A percentile compares a stretch with the other conserved stretches of the same genome.
These are phyloP conservation scores for Toxotes jaculatrix DNA, from an alignment of 2,113 vertebrate genomes.

Conservation along the genomic window DNA sequence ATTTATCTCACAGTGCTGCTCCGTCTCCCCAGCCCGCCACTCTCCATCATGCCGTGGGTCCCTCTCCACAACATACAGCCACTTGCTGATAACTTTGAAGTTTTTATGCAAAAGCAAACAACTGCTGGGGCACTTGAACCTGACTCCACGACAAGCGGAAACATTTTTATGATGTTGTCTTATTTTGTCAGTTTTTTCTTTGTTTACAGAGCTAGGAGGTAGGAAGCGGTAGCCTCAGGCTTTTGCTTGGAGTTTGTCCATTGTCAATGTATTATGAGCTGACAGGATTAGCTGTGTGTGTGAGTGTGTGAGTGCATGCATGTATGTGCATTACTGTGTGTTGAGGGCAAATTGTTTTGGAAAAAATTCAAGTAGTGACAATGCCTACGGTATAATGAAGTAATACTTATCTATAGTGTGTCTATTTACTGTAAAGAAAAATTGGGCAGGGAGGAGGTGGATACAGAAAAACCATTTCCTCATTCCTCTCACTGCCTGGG, in stretches of 20 bases:
- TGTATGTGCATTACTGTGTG: constrained; percentile 36
- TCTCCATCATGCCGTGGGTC: constrained; percentile 44
- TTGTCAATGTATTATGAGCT: constrained; percentile 52
- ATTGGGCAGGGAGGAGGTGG: constrained; percentile 79
- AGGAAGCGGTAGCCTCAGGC: constrained; percentile 47
- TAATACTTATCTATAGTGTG: constrained; percentile 43
- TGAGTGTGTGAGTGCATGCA: constrained; percentile 23
- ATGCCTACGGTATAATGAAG: constrained; percentile 55
- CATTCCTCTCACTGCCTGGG: constrained; percentile 80
- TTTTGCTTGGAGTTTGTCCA: constrained; percentile 61
- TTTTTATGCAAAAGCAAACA: constrained; percentile 90
- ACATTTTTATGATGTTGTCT: constrained; percentile 89
- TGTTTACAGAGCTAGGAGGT: constrained; percentile 54
- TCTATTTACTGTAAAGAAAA: constrained; percentile 58
- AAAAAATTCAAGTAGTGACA: constrained; percentile 48
- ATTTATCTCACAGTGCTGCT: constrained; percentile 92
- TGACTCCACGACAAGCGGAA: constrained; percentile 90
- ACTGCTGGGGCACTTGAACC: constrained; percentile 88
- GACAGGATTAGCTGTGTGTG: constrained; percentile 64
- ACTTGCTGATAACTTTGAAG: constrained; percentile 88
- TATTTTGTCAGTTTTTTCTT: constrained; percentile 41
- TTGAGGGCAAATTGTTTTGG: constrained; percentile 44
- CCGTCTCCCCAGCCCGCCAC: constrained; percentile 78
- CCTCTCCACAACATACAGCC: constrained; percentile 76
- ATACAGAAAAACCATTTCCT: constrained; percentile 87